Evolutionary conservation across 2,797 vertebrate genomes (phyloP).

Genomic region (Hypotaenidia okinawae): DNA sequence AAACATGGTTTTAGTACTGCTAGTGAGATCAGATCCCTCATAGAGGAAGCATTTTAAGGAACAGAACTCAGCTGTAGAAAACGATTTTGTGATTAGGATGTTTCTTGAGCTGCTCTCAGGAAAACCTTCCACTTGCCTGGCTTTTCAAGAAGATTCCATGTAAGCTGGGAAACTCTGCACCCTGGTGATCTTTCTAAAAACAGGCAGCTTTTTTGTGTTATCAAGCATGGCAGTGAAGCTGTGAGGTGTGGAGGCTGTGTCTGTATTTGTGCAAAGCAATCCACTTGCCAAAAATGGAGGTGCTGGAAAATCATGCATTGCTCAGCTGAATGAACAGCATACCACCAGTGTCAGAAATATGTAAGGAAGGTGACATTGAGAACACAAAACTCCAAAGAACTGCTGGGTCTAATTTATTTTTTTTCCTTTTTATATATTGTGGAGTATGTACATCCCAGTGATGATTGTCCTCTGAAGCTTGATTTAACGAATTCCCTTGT

Average conservation of each 20-base stretch:
- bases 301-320: background rate
- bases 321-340: background rate
- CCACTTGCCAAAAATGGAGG: background rate
- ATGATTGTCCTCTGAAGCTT: background rate
- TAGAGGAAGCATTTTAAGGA: background rate
- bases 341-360: background rate
- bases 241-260: background rate
- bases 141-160: background rate
- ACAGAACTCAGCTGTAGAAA: background rate
- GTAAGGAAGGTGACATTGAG: background rate
- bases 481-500: background rate
- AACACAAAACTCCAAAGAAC: background rate
- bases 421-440: background rate
- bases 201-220: background rate
- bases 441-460: background rate
- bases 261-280: background rate
- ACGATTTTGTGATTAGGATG: background rate
- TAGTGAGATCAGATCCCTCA: background rate
- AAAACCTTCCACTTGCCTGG: background rate
- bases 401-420: background rate
- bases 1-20: background rate
- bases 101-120: background rate
- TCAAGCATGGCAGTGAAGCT: background rate
- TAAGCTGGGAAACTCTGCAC: background rate
- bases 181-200: background rate